These are phyloP conservation scores for Sphenopsis melanotis DNA, from an alignment of 2,797 vertebrate genomes.

Conservation along the genomic window DNA sequence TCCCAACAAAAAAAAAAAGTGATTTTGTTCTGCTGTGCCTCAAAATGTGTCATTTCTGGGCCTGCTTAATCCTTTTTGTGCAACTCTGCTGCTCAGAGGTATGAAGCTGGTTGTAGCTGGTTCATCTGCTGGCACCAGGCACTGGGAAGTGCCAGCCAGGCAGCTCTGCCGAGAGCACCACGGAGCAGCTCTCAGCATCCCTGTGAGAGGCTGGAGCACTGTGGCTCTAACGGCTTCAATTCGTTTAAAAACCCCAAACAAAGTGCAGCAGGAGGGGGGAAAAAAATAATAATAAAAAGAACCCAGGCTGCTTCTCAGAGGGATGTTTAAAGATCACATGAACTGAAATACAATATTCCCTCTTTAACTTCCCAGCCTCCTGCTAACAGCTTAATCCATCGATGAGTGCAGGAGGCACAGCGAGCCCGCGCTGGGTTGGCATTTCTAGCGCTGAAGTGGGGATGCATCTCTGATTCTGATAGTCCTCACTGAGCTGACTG, in stretches of 20 bases:
- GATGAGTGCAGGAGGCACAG: neutral
- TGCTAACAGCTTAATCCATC: constrained; percentile 36
- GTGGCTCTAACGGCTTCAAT: neutral
- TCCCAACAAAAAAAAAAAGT: neutral
- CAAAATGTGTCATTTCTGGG: constrained; percentile 62
- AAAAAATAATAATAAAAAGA: neutral
- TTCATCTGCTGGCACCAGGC: constrained; percentile 6
- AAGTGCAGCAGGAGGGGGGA: neutral
- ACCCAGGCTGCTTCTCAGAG: neutral
- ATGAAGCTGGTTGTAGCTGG: constrained; percentile 20
- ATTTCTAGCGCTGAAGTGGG: neutral
- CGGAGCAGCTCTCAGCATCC: neutral
- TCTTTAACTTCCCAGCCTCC: constrained; percentile 36
- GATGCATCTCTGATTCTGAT: neutral
- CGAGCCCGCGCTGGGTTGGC: neutral
- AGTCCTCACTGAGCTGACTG: neutral
- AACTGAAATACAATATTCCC: constrained; percentile 38
- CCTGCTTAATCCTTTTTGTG: constrained; percentile 23
- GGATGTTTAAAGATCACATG: constrained; percentile 20
- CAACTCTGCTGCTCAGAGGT: neutral
- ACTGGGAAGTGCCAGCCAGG: neutral
- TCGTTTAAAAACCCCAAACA: neutral
- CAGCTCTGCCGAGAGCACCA: neutral
- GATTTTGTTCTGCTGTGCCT: neutral
- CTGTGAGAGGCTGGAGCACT: neutral